These are phyloP conservation scores for Setipinna tenuifilis DNA, from an alignment of 2,797 vertebrate genomes.

Conservation along the genomic window DNA sequence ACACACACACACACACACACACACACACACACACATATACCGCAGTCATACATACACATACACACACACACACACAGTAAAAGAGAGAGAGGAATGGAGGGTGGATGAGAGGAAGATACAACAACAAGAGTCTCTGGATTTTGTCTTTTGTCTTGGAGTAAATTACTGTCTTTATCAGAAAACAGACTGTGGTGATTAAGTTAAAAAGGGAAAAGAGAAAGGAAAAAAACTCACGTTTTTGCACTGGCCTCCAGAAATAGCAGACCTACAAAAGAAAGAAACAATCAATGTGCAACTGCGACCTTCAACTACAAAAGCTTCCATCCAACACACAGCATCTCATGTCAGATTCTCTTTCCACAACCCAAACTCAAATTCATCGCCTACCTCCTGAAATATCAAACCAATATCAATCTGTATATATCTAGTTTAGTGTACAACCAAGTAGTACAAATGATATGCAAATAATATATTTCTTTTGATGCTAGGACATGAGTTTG, in stretches of 20 bases:
- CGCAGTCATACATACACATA: not conserved
- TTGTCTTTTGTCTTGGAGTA: not conserved
- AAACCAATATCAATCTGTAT: too few species aligned
- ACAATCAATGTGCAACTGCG: not conserved
- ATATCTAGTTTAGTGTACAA: too few species aligned
- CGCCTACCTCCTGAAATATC: too few species aligned
- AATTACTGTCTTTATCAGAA: not conserved
- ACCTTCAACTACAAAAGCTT: not conserved
- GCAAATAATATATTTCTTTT: too few species aligned
- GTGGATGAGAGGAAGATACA: not conserved
- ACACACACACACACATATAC: not conserved
- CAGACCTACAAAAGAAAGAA: conserved; percentile 72
- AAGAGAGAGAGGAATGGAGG: not conserved
- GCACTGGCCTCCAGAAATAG: conserved; percentile 91
- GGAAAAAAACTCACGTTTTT: conserved; percentile 84
- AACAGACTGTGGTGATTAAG: not conserved
- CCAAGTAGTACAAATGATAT: too few species aligned
- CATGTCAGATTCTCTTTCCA: too few species aligned
- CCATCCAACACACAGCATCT: too few species aligned
- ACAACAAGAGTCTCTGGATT: not conserved
- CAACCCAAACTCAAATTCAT: too few species aligned
- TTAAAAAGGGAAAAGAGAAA: not conserved
- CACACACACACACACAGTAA: not conserved
- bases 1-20: not conserved
- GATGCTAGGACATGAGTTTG: too few species aligned